A percentile compares a stretch with the other conserved stretches of the same genome.
phyloP scores from a whole-genome alignment of 2,888 invertebrate species.

The Drosophila nr. perissopoda region DNA sequence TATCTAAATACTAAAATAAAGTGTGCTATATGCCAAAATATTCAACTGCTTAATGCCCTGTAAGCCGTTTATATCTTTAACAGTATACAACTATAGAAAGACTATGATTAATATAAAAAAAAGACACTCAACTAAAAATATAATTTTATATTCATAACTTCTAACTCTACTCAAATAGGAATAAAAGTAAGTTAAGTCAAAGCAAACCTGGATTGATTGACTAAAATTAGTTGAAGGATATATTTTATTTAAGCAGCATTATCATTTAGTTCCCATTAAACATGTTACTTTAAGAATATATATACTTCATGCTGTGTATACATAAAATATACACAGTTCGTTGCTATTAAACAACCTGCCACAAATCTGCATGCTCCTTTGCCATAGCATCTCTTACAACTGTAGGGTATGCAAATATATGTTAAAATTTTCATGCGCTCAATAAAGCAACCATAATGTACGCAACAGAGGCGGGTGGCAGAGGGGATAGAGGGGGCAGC shows the following conservation, averaged over 20 bases:
- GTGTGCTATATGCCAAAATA: background rate
- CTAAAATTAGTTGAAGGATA: background rate
- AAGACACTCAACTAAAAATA: background rate
- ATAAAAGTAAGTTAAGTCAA: background rate
- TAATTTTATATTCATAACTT: background rate
- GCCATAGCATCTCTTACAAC: no score
- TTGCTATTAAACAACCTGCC: background rate
- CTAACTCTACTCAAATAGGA: background rate
- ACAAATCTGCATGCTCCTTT: background rate
- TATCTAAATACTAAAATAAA: constrained; percentile 13
- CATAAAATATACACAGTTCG: no score
- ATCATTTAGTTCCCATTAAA: background rate
- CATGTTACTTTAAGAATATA: background rate
- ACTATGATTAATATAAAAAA: background rate
- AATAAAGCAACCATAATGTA: constrained; percentile 52
- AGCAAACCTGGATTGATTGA: background rate
- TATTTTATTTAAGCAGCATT: background rate
- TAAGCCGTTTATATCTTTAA: background rate
- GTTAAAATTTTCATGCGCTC: constrained; percentile 58
- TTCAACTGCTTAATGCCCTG: background rate
- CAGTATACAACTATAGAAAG: background rate
- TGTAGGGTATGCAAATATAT: constrained; percentile 23
- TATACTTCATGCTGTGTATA: background rate
- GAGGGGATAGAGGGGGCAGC: background rate
- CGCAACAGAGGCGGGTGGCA: background rate